A percentile compares a stretch with the other conserved stretches of the same genome.
Evolutionary conservation across 2,797 vertebrate species (phyloP).

Genomic region (Enteromius afrohamiltoni): DNA sequence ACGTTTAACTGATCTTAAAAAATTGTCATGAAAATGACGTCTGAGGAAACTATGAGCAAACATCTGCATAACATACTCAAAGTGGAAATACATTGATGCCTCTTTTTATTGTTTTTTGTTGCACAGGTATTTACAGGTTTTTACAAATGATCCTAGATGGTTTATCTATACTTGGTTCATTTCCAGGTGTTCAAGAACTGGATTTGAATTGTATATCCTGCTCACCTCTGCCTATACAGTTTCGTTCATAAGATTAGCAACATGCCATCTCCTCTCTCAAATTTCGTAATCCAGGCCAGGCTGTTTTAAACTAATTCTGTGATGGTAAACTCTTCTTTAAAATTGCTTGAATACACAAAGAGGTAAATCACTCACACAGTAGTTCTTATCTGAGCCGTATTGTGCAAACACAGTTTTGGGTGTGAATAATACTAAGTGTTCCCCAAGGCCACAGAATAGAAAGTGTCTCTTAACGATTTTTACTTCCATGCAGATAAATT

Average conservation of each 20-base stretch:
- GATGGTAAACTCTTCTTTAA: conserved; percentile 65
- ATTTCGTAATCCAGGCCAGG: conserved; percentile 23
- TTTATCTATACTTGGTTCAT: not conserved
- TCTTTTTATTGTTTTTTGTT: no score
- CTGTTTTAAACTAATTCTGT: conserved; percentile 68
- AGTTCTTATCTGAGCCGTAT: conserved; percentile 63
- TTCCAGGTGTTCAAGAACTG: not conserved
- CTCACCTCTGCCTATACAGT: conserved; percentile 51
- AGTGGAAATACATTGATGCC: no score
- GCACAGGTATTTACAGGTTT: not conserved
- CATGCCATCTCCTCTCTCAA: conserved; percentile 30
- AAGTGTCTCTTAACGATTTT: not conserved
- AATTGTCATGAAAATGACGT: no score
- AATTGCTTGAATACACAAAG: conserved; percentile 65
- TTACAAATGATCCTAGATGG: not conserved
- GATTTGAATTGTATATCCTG: conserved; percentile 60
- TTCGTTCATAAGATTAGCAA: conserved; percentile 59
- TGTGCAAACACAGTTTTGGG: conserved; percentile 53
- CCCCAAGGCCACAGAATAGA: not conserved
- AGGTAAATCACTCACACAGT: conserved; percentile 60
- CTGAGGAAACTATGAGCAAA: no score
- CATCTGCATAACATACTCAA: no score
- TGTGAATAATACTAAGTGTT: conserved; percentile 21
- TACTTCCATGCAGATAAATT: conserved; percentile 5
- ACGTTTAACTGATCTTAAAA: no score